Evolutionary conservation across 2,797 vertebrate species (phyloP).

Genomic region (Presbytis comata): DNA sequence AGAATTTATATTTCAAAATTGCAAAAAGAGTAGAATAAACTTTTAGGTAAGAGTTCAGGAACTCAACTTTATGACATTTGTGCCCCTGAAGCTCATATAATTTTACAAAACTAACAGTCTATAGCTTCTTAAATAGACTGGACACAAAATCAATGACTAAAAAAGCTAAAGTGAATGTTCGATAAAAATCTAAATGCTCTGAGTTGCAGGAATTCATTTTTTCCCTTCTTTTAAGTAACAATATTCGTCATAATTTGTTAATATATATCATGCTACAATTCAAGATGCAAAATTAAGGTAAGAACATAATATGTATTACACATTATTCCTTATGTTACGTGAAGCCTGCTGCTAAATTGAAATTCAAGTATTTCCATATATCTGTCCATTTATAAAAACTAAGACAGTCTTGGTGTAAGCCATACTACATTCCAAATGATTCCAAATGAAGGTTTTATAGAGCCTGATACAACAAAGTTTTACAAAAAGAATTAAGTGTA

Average conservation of each 20-base stretch:
- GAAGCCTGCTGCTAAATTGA: not conserved
- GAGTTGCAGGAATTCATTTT: not conserved
- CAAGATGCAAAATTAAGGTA: not conserved
- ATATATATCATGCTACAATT: not conserved
- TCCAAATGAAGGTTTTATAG: not conserved
- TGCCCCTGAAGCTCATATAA: not conserved
- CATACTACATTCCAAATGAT: not conserved
- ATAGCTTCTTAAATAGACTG: not conserved
- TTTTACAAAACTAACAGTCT: constrained; percentile 30
- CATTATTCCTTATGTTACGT: not conserved
- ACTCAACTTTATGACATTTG: not conserved
- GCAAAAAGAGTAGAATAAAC: not conserved
- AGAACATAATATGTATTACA: not conserved
- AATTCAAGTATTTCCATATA: constrained; percentile 16
- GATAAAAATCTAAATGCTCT: not conserved
- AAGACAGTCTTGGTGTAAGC: not conserved
- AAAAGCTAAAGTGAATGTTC: not conserved
- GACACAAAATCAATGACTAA: not conserved
- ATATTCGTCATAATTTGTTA: not conserved
- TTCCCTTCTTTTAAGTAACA: not conserved
- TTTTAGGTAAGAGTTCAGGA: not conserved
- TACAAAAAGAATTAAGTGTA: not conserved
- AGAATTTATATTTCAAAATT: not conserved
- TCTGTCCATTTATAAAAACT: not conserved
- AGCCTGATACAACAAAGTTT: not conserved